phyloP scores from a whole-genome alignment of 1,140 invertebrate genomes.

The Pemphigus obesinymphae region DNA sequence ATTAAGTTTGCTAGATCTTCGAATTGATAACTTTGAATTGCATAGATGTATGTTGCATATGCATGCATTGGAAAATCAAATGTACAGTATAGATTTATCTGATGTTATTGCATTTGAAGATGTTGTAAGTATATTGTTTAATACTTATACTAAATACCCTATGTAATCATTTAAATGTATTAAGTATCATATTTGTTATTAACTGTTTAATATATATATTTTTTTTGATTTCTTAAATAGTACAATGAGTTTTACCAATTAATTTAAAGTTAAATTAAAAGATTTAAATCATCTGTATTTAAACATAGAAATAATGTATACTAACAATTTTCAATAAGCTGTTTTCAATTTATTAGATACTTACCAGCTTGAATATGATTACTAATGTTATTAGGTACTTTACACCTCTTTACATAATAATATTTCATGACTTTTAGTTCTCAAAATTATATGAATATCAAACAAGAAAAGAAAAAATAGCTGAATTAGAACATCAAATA shows the following conservation, averaged over 20 bases:
- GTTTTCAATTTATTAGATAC: too few relatives aligned
- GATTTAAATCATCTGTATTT: too few relatives aligned
- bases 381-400: too few relatives aligned
- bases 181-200: not conserved
- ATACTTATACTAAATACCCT: not conserved
- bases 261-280: too few relatives aligned
- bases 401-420: too few relatives aligned
- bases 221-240: too few relatives aligned
- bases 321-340: too few relatives aligned
- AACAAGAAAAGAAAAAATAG: slow-evolving; percentile 28
- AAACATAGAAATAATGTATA: too few relatives aligned
- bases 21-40: slow-evolving; percentile 38
- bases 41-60: not conserved
- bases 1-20: slow-evolving; percentile 16
- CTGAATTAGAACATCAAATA: slow-evolving; percentile 22
- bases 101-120: slow-evolving; percentile 39
- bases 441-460: slow-evolving; percentile 25
- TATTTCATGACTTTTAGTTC: slow-evolving; percentile 6
- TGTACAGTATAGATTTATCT: slow-evolving; percentile 11
- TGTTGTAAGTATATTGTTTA: slow-evolving; percentile 15
- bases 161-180: not conserved
- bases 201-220: not conserved
- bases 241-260: not conserved
- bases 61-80: slow-evolving; percentile 32
- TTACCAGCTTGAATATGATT: too few relatives aligned